Conservation (phyloP, 2,888 invertebrate genomes). For the Mesochorus sp. region DNA sequence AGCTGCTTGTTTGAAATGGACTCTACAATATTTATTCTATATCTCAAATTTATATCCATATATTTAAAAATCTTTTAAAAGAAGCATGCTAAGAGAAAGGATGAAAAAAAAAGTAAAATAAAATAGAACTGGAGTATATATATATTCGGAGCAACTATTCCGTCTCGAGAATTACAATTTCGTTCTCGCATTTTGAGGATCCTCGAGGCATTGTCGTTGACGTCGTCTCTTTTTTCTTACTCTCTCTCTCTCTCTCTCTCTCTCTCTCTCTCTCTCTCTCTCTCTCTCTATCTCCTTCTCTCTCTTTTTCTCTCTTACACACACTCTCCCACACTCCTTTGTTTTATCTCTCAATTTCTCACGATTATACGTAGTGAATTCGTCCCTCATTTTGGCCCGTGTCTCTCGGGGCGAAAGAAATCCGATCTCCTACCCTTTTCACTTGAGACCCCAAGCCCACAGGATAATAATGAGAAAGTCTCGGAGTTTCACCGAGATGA, state of each 20-base stretch:
- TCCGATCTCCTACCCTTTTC: background rate
- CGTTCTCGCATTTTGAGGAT: constrained; percentile 11
- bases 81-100: constrained; percentile 4
- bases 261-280: background rate
- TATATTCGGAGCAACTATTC: background rate
- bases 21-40: too few species aligned
- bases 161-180: constrained; percentile 32
- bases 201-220: constrained; percentile 23
- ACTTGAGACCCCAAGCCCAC: background rate
- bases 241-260: constrained; percentile 7
- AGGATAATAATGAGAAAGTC: constrained; percentile 45
- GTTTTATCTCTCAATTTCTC: constrained; percentile 9
- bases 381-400: background rate
- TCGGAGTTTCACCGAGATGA: constrained; percentile 26
- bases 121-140: background rate
- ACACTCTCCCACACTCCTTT: background rate
- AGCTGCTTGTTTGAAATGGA: constrained; percentile 29
- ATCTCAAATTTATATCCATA: background rate
- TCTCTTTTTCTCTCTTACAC: background rate
- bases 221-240: background rate
- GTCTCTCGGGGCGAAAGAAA: constrained; percentile 8
- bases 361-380: constrained; percentile 1
- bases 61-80: background rate
- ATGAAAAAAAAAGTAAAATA: constrained; percentile 8
- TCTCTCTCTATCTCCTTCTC: background rate